A percentile compares a stretch with the other conserved stretches of the same genome.
Conservation (phyloP, 2,888 invertebrate genomes). For the Micoletzkya japonica region DNA sequence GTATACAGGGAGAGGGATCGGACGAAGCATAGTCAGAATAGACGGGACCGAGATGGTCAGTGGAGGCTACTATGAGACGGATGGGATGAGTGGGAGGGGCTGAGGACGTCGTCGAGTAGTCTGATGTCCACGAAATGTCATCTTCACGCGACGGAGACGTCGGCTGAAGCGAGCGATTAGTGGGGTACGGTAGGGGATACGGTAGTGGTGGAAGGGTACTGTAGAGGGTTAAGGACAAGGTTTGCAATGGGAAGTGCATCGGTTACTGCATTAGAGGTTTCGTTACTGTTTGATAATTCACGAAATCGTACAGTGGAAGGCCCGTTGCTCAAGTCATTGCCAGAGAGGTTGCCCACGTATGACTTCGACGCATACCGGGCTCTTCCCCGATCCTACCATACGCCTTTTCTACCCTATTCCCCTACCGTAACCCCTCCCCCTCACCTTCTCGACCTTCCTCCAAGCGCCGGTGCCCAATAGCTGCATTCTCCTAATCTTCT, state of each 20-base stretch:
- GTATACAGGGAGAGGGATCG: slow-evolving; percentile 44
- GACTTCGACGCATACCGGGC: no score
- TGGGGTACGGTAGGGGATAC: no score
- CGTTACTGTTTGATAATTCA: no score
- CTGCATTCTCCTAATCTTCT: slow-evolving; percentile 56
- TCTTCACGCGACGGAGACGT: slow-evolving; percentile 33
- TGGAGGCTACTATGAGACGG: background rate
- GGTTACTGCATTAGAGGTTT: no score
- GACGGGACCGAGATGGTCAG: slow-evolving; percentile 5
- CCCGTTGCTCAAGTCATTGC: no score
- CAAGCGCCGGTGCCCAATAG: slow-evolving; percentile 28
- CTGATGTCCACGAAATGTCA: slow-evolving; percentile 48
- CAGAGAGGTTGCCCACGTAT: no score
- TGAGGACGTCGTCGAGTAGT: slow-evolving; percentile 51
- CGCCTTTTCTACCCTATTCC: no score
- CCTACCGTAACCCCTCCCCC: background rate
- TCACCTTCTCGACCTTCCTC: slow-evolving; percentile 14
- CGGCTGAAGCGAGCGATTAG: slow-evolving; percentile 10
- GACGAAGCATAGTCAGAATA: slow-evolving; percentile 9
- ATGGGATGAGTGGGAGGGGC: slow-evolving; percentile 20
- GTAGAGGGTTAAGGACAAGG: background rate
- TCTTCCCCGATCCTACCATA: no score
- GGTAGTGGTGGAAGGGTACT: background rate
- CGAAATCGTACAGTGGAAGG: no score
- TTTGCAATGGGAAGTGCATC: background rate